A percentile compares a stretch with the other conserved stretches of the same genome.
phyloP scores from a whole-genome alignment of 2,888 invertebrate genomes.

The Labia minor region DNA sequence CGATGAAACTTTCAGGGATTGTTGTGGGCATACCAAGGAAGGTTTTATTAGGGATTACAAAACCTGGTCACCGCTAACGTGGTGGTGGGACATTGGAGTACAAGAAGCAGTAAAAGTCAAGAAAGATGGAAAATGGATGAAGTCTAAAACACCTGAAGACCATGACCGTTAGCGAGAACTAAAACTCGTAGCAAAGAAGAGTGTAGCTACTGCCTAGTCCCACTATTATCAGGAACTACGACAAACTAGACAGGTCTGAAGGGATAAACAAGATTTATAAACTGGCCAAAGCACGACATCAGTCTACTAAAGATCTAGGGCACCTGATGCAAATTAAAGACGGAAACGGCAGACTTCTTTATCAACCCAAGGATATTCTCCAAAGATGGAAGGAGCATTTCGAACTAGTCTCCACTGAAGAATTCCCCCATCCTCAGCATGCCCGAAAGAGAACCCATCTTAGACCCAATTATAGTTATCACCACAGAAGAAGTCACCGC shows the following conservation, averaged over 20 bases:
- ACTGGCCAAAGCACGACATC: neutral
- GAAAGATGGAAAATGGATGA: neutral
- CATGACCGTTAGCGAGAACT: neutral
- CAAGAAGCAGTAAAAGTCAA: neutral
- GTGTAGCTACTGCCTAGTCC: neutral
- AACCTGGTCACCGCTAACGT: neutral
- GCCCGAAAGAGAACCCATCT: neutral
- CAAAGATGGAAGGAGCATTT: neutral
- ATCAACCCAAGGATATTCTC: neutral
- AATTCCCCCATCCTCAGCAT: neutral
- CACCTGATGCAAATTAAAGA: neutral
- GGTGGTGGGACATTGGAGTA: neutral
- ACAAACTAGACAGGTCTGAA: neutral
- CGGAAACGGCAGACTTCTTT: neutral
- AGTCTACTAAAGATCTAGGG: neutral
- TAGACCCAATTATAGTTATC: neutral
- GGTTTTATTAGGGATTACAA: neutral
- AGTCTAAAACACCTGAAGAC: neutral
- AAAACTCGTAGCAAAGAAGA: neutral
- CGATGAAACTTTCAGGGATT: too few species aligned
- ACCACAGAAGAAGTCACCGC: neutral
- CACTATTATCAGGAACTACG: neutral
- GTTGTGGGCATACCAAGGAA: too few species aligned
- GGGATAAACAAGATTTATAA: neutral
- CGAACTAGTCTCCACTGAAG: neutral